Conservation (phyloP, 2,797 vertebrate genomes). For the Discoglossus pictus region DNA sequence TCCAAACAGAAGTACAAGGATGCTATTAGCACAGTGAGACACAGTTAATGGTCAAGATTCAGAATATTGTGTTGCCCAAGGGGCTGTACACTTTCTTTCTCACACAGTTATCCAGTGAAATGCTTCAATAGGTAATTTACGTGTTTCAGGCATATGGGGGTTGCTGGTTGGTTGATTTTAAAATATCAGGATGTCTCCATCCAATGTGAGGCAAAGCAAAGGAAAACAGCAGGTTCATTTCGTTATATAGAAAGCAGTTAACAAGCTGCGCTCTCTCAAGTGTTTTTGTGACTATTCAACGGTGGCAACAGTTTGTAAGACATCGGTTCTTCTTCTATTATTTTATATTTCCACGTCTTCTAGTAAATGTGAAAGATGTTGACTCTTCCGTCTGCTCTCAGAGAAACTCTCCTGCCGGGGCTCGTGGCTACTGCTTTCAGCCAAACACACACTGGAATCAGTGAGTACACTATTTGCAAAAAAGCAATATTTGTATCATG, state of each 20-base stretch:
- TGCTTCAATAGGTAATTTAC: constrained; percentile 31
- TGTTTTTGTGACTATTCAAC: constrained; percentile 25
- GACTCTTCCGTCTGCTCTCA: constrained; percentile 48
- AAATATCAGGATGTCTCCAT: constrained; percentile 40
- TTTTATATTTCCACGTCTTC: constrained; percentile 19
- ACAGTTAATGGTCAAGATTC: constrained; percentile 25
- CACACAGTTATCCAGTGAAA: constrained; percentile 19
- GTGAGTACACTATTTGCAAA: constrained; percentile 36
- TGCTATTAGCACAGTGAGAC: constrained; percentile 6
- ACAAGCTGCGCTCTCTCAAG: constrained; percentile 30
- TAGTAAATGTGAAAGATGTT: constrained; percentile 45
- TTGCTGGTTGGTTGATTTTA: constrained; percentile 46
- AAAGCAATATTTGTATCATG: no score
- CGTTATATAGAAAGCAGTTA: constrained; percentile 45
- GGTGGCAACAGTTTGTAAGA: constrained; percentile 33
- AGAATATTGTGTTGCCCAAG: constrained; percentile 8
- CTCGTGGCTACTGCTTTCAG: constrained; percentile 51
- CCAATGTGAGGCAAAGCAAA: constrained; percentile 36
- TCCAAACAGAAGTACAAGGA: constrained; percentile 22
- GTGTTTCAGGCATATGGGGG: constrained; percentile 23
- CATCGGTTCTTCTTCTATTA: constrained; percentile 1
- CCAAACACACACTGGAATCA: constrained; percentile 48
- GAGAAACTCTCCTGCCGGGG: constrained; percentile 52
- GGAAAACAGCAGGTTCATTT: constrained; percentile 41
- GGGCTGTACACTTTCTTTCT: constrained; percentile 13